Evolutionary conservation across 2,888 invertebrate species (phyloP).

Genomic region (Acrocyrtus sp.): DNA sequence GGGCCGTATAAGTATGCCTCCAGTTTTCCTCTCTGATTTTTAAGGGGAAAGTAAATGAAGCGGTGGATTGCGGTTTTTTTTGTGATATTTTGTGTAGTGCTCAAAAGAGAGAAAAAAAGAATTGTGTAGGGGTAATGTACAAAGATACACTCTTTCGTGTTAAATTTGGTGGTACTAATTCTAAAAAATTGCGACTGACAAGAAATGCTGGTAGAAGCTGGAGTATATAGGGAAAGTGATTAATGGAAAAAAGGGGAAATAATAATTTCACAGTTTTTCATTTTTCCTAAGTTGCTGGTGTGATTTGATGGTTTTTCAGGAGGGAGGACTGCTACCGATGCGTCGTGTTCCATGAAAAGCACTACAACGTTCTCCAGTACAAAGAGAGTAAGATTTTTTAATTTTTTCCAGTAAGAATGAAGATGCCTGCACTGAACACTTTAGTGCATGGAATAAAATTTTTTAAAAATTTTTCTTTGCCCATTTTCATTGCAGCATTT

Average conservation of each 20-base stretch:
- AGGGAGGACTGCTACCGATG: constrained; percentile 91
- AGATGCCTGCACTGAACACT: too few relatives aligned
- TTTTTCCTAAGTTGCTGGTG: constrained; percentile 19
- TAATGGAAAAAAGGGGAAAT: constrained; percentile 36
- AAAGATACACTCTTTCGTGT: too few relatives aligned
- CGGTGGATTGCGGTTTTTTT: constrained; percentile 46
- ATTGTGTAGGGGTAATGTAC: too few relatives aligned
- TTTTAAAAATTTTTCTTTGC: too few relatives aligned
- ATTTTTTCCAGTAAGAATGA: too few relatives aligned
- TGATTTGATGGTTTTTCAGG: constrained; percentile 46
- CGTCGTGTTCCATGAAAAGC: constrained; percentile 95
- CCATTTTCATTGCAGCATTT: constrained; percentile 51
- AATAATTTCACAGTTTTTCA: constrained; percentile 25
- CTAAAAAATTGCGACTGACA: background rate
- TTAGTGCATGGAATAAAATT: too few relatives aligned
- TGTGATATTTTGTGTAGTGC: too few relatives aligned
- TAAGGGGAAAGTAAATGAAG: constrained; percentile 32
- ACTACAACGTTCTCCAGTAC: constrained; percentile 93
- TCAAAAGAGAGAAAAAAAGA: too few relatives aligned
- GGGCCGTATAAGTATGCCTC: background rate
- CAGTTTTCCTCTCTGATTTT: too few relatives aligned
- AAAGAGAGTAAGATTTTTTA: constrained; percentile 99
- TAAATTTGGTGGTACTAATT: too few relatives aligned
- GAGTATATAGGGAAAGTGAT: constrained; percentile 12
- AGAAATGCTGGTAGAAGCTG: background rate